Base-by-base conservation (phyloP, 2,797 vertebrate species). In the Phoxinus dragarum region DNA sequence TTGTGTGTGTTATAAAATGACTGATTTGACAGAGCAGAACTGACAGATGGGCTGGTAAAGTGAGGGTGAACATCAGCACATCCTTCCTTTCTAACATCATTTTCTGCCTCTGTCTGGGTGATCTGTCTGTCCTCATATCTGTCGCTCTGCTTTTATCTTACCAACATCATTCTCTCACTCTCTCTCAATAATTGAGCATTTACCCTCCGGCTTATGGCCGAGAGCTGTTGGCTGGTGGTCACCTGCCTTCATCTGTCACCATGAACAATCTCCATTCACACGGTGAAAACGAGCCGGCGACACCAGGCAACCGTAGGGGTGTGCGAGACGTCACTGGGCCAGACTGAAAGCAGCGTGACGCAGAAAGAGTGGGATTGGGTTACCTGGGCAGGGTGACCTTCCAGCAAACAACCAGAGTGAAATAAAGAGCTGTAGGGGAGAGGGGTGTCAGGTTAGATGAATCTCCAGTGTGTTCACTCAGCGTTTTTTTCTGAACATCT, bases 381-480 rank as follows among this genome's bases (percentile, higher is more conserved):
- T 89, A 88, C 88, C 86, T 86, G 77, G 27, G 31, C 78, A 84
- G 84, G 81, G 81, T 89, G 88, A 86, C 78, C 75, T 87, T 77
- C 80, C 69, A 69, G 67, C 44, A 66, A 59, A 83, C 72, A 80
- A 52, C 69, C 64, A 66, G 31, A 76, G 80, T 82, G 59, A 78
- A 71, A 88, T 38, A 69, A 80, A 80, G 38, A 21, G 42, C 66
- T 16, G 12, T 31, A 52, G 38, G 44, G 85, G 6, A 40, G 73
- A 49, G 11, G 40, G 40, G 76, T 84, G 74, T 74, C 81, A 88
- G 44, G 23, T 79, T 81, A 61, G 74, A 76, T 71, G 19, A n/a
- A n/a, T 59, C 49, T 83, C 67, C 17, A 54, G 1, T 68, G 40
- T 61, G 56, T 34, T 80, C 68, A 69, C 47, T 47, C 42, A 61